Evolutionary conservation across 2,113 vertebrate genomes (phyloP), one percentile per base, ranked within the genome.

Genomic region (Callochromis pleurospilus): DNA sequence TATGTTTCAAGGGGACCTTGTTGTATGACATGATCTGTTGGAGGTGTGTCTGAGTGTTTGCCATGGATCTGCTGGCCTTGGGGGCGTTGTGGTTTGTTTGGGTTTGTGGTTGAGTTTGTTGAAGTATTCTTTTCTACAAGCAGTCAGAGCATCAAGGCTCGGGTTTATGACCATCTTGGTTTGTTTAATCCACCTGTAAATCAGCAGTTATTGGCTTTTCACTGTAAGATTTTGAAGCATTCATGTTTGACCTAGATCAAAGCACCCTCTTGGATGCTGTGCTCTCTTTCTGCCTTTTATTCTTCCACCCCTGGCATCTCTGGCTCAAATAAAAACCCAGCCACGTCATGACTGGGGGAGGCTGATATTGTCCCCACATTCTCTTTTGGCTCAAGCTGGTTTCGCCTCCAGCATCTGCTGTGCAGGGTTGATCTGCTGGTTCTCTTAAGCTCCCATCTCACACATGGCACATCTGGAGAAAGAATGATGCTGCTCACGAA

Each of bases 401-500:
- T 92, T 90, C 87, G 91, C 90, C 91, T 91, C 82, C 85, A 94
- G 94, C 95, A 95, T 96, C 94, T 96, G 96, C 89, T 91, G 85
- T 87, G 86, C 93, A 87, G 94, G 83, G 87, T 90, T 85, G 75
- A 84, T 91, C 87, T 91, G 86, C 90, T 91, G 88, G 86, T 91
- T 91, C 90, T 91, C 82, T 77, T 79, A 82, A 91, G 89, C 86
- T 94, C 86, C 81, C 60, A 51, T 88, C 92, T 95, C 92, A 94
- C 93, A 96, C 95, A 96, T 96, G 96, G 96, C 96, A 96, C 96
- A 97, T 97, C 96, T 97, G 96, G 96, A 93, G 94, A 94, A 95
- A 93, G 94, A 94, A 94, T 96, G 95, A 93, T 91, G 86, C 73
- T 91, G 86, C 80, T 90, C 86, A 90, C 87, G 93, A 89, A 65